Percentiles rank a stretch among this genome's conserved stretches.
Evolutionary conservation across 2,888 invertebrate genomes (phyloP).

Genomic region (Acronicta psi): DNA sequence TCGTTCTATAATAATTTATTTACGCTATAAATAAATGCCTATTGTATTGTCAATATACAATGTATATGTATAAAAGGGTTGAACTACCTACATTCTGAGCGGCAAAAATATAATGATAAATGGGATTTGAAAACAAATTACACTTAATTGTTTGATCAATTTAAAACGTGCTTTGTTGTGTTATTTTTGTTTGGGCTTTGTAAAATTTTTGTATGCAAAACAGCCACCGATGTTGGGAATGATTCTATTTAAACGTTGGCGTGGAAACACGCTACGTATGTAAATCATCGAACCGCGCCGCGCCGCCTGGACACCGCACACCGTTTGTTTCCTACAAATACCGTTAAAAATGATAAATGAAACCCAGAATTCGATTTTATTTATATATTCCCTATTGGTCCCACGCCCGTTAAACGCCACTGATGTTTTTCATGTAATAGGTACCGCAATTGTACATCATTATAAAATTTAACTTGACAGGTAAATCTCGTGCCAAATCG

Average conservation of each 20-base stretch:
- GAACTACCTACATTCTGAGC: background rate
- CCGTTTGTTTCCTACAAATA: constrained; percentile 60
- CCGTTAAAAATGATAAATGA: constrained; percentile 73
- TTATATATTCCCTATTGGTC: constrained; percentile 43
- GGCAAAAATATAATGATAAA: constrained; percentile 9
- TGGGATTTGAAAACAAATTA: constrained; percentile 26
- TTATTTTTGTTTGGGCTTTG: constrained; percentile 39
- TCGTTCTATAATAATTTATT: background rate
- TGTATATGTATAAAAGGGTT: background rate
- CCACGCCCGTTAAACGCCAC: constrained; percentile 51
- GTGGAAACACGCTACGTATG: constrained; percentile 63
- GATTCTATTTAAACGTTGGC: constrained; percentile 65
- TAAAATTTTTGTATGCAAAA: constrained; percentile 70
- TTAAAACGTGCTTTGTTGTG: constrained; percentile 37
- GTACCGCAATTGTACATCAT: background rate
- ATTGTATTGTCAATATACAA: constrained; percentile 1
- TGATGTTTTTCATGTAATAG: constrained; percentile 49
- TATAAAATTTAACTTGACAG: constrained; percentile 25
- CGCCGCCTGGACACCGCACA: constrained; percentile 51
- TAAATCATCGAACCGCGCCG: constrained; percentile 66
- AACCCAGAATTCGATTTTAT: constrained; percentile 56
- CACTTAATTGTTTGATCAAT: constrained; percentile 44
- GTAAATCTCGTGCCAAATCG: constrained; percentile 57
- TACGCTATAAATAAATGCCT: background rate
- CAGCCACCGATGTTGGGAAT: constrained; percentile 67